Evolutionary conservation across 2,797 vertebrate species (phyloP).

Genomic region (Gila robusta): DNA sequence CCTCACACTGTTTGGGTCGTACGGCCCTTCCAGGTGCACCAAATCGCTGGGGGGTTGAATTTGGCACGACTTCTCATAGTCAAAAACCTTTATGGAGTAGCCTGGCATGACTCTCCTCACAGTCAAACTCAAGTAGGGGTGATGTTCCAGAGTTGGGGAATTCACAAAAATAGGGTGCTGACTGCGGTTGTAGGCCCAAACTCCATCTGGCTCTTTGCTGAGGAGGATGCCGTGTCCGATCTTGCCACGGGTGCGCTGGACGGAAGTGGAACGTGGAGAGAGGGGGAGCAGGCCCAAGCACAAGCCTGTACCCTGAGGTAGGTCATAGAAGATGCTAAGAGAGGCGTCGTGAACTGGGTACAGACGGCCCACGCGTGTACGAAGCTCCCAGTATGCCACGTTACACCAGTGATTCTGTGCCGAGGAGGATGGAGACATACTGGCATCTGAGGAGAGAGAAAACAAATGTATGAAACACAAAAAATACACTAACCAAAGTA

Average conservation of each 20-base stretch:
- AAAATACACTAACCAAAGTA: not conserved
- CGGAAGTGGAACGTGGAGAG: constrained; percentile 85
- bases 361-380: constrained; percentile 94
- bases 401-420: constrained; percentile 96
- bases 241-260: constrained; percentile 92
- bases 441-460: constrained; percentile 82
- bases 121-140: constrained; percentile 84
- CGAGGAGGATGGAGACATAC: constrained; percentile 88
- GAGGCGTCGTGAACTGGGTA: constrained; percentile 94
- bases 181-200: constrained; percentile 97
- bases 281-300: constrained; percentile 94
- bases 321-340: constrained; percentile 99
- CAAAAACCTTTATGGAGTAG: constrained; percentile 96
- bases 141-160: constrained; percentile 94
- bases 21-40: constrained; percentile 89
- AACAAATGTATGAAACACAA: not conserved
- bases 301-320: constrained; percentile 99
- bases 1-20: constrained; percentile 94
- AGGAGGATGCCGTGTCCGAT: constrained; percentile 96
- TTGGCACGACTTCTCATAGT: constrained; percentile 91
- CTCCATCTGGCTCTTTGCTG: constrained; percentile 92
- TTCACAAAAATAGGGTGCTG: constrained; percentile 98
- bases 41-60: constrained; percentile 82
- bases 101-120: constrained; percentile 95
- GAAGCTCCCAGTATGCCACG: constrained; percentile 98